Evolutionary conservation across 2,113 vertebrate species (phyloP).

Genomic region (Prietella phreatophila): DNA sequence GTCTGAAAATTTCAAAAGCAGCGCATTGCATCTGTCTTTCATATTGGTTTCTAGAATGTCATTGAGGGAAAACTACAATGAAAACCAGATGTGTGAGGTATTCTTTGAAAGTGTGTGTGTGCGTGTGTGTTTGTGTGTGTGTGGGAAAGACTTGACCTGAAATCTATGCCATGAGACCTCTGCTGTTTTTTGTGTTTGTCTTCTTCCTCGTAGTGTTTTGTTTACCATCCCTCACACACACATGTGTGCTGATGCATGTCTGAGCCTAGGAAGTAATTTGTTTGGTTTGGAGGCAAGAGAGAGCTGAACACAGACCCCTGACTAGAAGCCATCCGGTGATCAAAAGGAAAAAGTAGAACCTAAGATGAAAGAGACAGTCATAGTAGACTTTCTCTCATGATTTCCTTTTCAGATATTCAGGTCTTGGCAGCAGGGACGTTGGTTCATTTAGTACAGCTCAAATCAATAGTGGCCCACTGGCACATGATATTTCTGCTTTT

Average conservation of each 20-base stretch:
- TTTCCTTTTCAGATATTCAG: slow-evolving; percentile 16
- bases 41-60: slow-evolving; percentile 40
- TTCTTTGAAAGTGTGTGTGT: slow-evolving; percentile 42
- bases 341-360: slow-evolving; percentile 15
- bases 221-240: slow-evolving; percentile 17
- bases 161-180: slow-evolving; percentile 42
- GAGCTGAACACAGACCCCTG: slow-evolving; percentile 56
- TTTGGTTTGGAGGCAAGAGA: slow-evolving; percentile 71
- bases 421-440: neutral
- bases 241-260: slow-evolving; percentile 16
- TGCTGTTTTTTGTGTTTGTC: slow-evolving; percentile 54
- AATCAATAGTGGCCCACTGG: neutral
- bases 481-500: slow-evolving; percentile 15
- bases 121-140: slow-evolving; percentile 32
- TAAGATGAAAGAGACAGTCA: slow-evolving; percentile 22
- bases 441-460: neutral
- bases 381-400: neutral
- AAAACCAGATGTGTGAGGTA: slow-evolving; percentile 52
- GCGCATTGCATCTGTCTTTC: slow-evolving; percentile 43
- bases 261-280: slow-evolving; percentile 57
- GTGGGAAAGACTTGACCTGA: slow-evolving; percentile 53
- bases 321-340: slow-evolving; percentile 48
- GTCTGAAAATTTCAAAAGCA: slow-evolving; percentile 16
- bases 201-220: slow-evolving; percentile 50
- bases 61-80: slow-evolving; percentile 48